phyloP scores from a whole-genome alignment of 2,797 vertebrate species.

The Micropoecilia bifurca region DNA sequence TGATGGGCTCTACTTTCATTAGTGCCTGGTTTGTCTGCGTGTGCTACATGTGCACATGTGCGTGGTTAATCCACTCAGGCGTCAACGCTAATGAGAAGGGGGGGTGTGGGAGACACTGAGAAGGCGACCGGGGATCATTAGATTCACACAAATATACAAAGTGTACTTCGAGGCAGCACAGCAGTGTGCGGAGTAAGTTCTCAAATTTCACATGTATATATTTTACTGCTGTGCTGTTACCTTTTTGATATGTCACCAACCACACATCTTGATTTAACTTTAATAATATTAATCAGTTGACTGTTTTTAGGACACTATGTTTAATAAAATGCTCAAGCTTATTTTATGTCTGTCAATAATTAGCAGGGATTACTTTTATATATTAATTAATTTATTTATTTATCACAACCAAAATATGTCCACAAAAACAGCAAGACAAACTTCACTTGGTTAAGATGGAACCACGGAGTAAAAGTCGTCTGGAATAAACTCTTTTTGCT shows the following conservation, averaged over 20 bases:
- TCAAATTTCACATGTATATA: slow-evolving; percentile 5
- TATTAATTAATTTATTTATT: not conserved
- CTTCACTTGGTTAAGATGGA: not conserved
- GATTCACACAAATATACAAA: slow-evolving; percentile 29
- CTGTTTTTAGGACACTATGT: not conserved
- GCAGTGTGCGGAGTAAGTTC: not conserved
- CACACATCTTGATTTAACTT: not conserved
- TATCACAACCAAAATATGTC: not conserved
- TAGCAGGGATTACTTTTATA: not conserved
- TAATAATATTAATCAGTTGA: not conserved
- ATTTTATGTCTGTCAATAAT: not conserved
- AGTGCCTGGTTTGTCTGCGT: slow-evolving; percentile 21
- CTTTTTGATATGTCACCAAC: not conserved
- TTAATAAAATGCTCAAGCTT: not conserved
- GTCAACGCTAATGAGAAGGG: slow-evolving; percentile 66
- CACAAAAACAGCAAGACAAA: not conserved
- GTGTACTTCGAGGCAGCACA: slow-evolving; percentile 9
- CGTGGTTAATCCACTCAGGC: slow-evolving; percentile 69
- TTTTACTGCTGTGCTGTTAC: slow-evolving; percentile 1
- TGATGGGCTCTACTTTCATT: slow-evolving; percentile 56
- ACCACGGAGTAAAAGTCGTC: not conserved
- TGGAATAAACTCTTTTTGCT: not conserved
- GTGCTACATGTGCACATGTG: slow-evolving; percentile 6
- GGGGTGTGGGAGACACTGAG: slow-evolving; percentile 59
- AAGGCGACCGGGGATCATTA: slow-evolving; percentile 57